phyloP scores from a whole-genome alignment of 2,113 vertebrate species.

The Gorsachius goisagi region DNA sequence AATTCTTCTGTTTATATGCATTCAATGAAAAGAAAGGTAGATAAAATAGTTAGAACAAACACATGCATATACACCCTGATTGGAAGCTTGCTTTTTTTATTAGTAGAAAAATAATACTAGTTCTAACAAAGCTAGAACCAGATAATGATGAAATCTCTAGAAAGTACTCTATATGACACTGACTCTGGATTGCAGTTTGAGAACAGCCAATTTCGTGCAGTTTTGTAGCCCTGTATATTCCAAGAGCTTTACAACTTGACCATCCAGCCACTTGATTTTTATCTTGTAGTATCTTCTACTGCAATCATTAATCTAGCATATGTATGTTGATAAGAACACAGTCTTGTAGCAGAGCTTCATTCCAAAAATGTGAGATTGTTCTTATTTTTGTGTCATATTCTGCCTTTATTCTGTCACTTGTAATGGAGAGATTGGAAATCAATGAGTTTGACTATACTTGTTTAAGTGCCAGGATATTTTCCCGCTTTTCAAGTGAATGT shows the following conservation, averaged over 20 bases:
- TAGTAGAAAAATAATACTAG: background rate
- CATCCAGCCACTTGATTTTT: background rate
- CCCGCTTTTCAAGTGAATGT: background rate
- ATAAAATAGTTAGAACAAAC: background rate
- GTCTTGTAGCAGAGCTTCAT: background rate
- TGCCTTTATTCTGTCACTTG: background rate
- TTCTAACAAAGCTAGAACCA: background rate
- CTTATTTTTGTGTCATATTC: background rate
- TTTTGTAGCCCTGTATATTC: background rate
- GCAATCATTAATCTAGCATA: background rate
- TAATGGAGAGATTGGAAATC: slow-evolving; percentile 13
- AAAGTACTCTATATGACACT: background rate
- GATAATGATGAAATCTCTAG: background rate
- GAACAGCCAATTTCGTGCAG: background rate
- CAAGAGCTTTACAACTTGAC: background rate
- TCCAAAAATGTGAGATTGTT: background rate
- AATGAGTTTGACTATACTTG: background rate
- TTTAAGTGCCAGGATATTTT: slow-evolving; percentile 20
- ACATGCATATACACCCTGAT: background rate
- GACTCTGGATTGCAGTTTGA: background rate
- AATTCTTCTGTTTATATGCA: background rate
- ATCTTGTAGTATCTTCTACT: background rate
- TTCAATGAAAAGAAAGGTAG: background rate
- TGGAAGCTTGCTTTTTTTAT: background rate
- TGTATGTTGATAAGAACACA: background rate